These are phyloP conservation scores for Parasteatoda tepidariorum DNA, from an alignment of 1,140 invertebrate species.

Conservation along the genomic window DNA sequence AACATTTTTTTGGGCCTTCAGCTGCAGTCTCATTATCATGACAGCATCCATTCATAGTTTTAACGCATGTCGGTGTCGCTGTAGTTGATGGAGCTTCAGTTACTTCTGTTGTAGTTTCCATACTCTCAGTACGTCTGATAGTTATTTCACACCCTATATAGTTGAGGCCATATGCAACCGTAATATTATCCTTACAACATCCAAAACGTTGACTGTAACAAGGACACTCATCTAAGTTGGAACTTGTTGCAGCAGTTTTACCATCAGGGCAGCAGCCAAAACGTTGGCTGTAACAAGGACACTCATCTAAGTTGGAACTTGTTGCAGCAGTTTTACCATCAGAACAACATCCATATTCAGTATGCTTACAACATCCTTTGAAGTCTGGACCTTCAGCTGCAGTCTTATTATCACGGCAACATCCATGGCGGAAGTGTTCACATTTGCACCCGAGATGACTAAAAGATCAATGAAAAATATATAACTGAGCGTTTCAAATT, in stretches of 20 bases:
- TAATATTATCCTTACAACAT: slow-evolving; percentile 68
- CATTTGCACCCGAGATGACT: slow-evolving; percentile 79
- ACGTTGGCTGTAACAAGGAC: slow-evolving; percentile 74
- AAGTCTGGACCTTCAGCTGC: slow-evolving; percentile 66
- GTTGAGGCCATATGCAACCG: slow-evolving; percentile 68
- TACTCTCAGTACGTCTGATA: no score
- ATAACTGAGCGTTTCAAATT: no score
- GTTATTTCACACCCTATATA: slow-evolving; percentile 67
- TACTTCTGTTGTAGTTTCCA: no score
- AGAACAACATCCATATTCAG: slow-evolving; percentile 75
- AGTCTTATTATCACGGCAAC: slow-evolving; percentile 67
- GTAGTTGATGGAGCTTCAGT: slow-evolving; percentile 61
- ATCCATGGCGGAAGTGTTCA: slow-evolving; percentile 74
- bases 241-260: slow-evolving; percentile 86
- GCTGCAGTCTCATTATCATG: slow-evolving; percentile 82
- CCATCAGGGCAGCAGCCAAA: slow-evolving; percentile 92
- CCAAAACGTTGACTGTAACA: slow-evolving; percentile 34
- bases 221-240: slow-evolving; percentile 69
- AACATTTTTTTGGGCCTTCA: slow-evolving; percentile 79
- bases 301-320: slow-evolving; percentile 60
- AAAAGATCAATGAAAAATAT: no score
- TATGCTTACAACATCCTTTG: slow-evolving; percentile 68
- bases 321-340: slow-evolving; percentile 72
- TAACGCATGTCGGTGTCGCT: slow-evolving; percentile 66
- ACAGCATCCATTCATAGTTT: slow-evolving; percentile 75